These are phyloP conservation scores for Brotula barbata DNA, from an alignment of 2,797 vertebrate species.

Conservation along the genomic window DNA sequence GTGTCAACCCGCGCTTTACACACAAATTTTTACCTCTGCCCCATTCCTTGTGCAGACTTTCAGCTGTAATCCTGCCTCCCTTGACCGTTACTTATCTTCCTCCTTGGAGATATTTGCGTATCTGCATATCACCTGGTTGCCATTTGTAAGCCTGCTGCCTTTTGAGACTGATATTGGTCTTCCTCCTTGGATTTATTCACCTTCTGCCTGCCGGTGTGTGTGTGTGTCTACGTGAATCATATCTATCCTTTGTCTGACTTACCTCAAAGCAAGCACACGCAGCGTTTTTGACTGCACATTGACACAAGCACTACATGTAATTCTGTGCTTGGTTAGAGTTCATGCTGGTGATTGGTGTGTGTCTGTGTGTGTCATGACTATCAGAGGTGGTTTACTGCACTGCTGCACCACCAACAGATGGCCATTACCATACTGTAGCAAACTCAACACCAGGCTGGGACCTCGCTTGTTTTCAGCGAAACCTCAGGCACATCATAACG, in stretches of 20 bases:
- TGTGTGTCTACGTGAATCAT: constrained; percentile 14
- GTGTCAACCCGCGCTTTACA: too few species aligned
- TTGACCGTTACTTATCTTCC: too few species aligned
- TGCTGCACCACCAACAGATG: constrained; percentile 74
- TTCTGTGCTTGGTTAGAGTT: constrained; percentile 26
- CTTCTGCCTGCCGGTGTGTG: constrained; percentile 13
- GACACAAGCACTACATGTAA: constrained; percentile 6
- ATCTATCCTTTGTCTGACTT: constrained; percentile 42
- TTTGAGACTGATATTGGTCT: too few species aligned
- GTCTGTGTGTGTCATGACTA: constrained; percentile 45
- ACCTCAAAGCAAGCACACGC: constrained; percentile 23
- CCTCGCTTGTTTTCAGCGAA: constrained; percentile 41
- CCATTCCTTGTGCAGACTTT: too few species aligned
- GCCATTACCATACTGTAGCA: constrained; percentile 71
- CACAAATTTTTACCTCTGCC: too few species aligned
- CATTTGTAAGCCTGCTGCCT: too few species aligned
- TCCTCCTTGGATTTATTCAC: too few species aligned
- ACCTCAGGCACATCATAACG: constrained; percentile 36
- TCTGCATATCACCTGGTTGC: too few species aligned
- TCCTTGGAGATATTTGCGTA: too few species aligned
- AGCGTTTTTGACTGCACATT: background rate
- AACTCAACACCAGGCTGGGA: constrained; percentile 45
- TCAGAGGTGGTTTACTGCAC: constrained; percentile 74
- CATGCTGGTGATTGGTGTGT: constrained; percentile 18
- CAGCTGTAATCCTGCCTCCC: too few species aligned